phyloP scores from a whole-genome alignment of 2,888 invertebrate genomes.

The Sarcophaga caerulescens region DNA sequence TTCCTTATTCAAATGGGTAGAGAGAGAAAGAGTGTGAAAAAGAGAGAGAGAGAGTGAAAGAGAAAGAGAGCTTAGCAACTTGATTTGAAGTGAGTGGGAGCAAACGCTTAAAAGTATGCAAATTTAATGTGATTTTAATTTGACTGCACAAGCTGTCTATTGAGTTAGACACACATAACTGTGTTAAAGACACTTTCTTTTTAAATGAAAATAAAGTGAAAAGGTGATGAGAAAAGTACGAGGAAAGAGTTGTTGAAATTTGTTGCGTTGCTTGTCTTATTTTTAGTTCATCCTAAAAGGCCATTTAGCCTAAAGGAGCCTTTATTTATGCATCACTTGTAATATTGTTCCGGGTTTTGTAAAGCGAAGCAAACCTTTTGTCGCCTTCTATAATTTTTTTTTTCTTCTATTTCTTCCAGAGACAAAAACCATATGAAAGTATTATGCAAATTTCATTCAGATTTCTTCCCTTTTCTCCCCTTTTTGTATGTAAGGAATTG shows the following conservation, averaged over 20 bases:
- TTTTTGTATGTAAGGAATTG: background rate
- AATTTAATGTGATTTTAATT: conserved; percentile 78
- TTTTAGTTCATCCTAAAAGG: conserved; percentile 35
- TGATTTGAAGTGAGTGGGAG: background rate
- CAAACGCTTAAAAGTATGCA: conserved; percentile 72
- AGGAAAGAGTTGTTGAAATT: no score
- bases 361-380: conserved; percentile 1
- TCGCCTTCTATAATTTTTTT: conserved; percentile 13
- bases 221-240: background rate
- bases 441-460: conserved; percentile 61
- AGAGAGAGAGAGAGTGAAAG: background rate
- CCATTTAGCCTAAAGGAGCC: conserved; percentile 62
- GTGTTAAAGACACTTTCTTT: conserved; percentile 39
- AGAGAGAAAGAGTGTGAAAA: background rate
- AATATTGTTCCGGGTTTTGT: conserved; percentile 56
- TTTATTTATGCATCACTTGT: conserved; percentile 66
- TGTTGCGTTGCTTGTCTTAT: no score
- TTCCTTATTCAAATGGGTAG: no score
- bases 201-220: background rate
- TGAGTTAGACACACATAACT: conserved; percentile 47
- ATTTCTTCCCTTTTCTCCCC: background rate
- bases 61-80: background rate
- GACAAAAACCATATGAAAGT: conserved; percentile 55
- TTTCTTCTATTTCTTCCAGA: conserved; percentile 5
- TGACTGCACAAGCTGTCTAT: conserved; percentile 70